These are phyloP conservation scores for Hylia prasina DNA, from an alignment of 2,113 vertebrate species.

Conservation along the genomic window DNA sequence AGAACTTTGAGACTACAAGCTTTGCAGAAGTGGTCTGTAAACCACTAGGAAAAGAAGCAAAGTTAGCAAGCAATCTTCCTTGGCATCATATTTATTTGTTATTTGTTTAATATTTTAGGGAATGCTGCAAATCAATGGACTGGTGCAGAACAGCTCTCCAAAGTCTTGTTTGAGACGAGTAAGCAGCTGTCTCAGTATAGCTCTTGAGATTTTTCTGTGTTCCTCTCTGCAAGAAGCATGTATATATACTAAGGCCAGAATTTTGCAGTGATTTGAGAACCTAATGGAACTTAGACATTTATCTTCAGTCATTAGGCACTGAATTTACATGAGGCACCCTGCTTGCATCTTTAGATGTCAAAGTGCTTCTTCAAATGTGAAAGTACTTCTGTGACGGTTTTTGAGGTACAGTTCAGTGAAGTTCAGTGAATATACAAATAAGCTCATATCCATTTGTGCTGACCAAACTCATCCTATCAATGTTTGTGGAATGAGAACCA, in stretches of 20 bases:
- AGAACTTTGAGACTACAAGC: neutral
- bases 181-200: neutral
- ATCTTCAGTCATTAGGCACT: neutral
- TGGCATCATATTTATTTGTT: neutral
- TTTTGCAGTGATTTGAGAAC: neutral
- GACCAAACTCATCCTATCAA: neutral
- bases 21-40: neutral
- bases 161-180: neutral
- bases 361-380: neutral
- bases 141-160: neutral
- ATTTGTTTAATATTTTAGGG: neutral
- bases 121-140: neutral
- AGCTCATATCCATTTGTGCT: neutral
- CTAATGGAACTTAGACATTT: neutral
- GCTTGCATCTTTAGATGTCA: neutral
- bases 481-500: neutral
- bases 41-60: neutral
- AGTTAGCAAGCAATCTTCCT: neutral
- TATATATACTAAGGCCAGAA: neutral
- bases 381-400: neutral
- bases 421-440: neutral
- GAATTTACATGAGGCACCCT: neutral
- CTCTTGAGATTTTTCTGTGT: neutral
- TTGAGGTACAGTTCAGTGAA: neutral
- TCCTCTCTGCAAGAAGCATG: neutral